Percentiles rank a stretch among this genome's conserved stretches.
Conservation (phyloP, 2,797 vertebrate species). For the Hapalemur alaotrensis region DNA sequence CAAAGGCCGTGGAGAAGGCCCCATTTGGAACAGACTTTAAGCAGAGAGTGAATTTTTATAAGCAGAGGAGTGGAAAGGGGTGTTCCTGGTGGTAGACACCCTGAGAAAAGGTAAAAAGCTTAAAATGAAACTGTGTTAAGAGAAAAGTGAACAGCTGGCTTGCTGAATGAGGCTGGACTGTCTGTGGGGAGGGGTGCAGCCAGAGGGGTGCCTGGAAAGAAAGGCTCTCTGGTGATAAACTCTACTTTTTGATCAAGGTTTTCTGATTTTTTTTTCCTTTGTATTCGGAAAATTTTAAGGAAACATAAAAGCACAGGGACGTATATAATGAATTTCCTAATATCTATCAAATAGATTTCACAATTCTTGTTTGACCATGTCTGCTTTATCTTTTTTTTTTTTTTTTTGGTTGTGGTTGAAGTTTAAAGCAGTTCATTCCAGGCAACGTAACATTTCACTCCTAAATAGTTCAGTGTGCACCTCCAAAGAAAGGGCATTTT, state of each 20-base stretch:
- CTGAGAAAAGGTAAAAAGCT: neutral
- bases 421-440: neutral
- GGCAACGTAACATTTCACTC: neutral
- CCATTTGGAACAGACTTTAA: neutral
- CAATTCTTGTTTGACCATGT: neutral
- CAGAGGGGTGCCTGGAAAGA: neutral
- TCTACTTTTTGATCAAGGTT: neutral
- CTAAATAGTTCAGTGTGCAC: neutral
- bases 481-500: neutral
- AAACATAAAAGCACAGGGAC: neutral
- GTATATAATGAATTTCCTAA: neutral
- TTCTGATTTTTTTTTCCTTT: neutral
- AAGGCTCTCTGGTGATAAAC: neutral
- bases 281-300: neutral
- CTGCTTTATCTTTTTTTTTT: neutral
- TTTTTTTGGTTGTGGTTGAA: neutral
- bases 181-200: fast-evolving
- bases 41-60: neutral
- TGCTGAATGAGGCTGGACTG: neutral
- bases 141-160: neutral
- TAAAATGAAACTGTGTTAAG: neutral
- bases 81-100: neutral
- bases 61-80: neutral
- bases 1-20: neutral
- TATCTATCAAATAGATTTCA: neutral